Percentiles rank a stretch among this genome's conserved stretches.
Evolutionary conservation across 2,888 invertebrate genomes (phyloP).

Genomic region (Scelioninae gen. 1): DNA sequence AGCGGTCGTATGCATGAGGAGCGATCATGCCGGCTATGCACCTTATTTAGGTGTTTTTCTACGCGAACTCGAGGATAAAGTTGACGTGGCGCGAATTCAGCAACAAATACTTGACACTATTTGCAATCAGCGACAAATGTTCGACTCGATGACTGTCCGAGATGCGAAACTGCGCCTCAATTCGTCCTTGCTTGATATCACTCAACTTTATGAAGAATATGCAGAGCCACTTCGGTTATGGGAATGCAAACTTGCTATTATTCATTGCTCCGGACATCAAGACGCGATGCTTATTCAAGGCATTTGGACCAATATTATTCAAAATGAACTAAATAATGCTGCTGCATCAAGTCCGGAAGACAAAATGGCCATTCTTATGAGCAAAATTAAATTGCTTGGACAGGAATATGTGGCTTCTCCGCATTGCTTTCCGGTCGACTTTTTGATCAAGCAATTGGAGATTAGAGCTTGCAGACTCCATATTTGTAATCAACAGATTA

Average conservation of each 20-base stretch:
- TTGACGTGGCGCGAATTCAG: too few species aligned
- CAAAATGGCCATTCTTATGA: slow-evolving; percentile 88
- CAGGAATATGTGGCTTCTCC: slow-evolving; percentile 92
- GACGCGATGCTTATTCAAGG: slow-evolving; percentile 94
- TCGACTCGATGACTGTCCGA: slow-evolving; percentile 77
- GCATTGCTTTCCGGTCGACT: slow-evolving; percentile 94
- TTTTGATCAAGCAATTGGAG: slow-evolving; percentile 92
- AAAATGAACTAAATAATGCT: slow-evolving; percentile 86
- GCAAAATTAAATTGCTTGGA: slow-evolving; percentile 91
- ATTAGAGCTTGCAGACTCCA: slow-evolving; percentile 90
- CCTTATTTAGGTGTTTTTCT: too few species aligned
- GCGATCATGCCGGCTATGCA: too few species aligned
- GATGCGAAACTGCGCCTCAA: slow-evolving; percentile 90
- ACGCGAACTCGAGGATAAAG: too few species aligned
- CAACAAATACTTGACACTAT: slow-evolving; percentile 89
- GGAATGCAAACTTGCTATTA: slow-evolving; percentile 97
- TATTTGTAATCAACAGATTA: slow-evolving; percentile 90
- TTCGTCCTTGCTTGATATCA: slow-evolving; percentile 93
- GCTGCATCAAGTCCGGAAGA: slow-evolving; percentile 85
- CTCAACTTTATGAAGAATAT: slow-evolving; percentile 95
- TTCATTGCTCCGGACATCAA: slow-evolving; percentile 96
- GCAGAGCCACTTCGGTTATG: slow-evolving; percentile 95
- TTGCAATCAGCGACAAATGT: slow-evolving; percentile 83
- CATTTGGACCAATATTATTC: slow-evolving; percentile 95
- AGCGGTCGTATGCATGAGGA: too few species aligned